Evolutionary conservation across 2,797 vertebrate species (phyloP), one percentile per base, ranked within the genome.

Genomic region (Enteromius afrohamiltoni): DNA sequence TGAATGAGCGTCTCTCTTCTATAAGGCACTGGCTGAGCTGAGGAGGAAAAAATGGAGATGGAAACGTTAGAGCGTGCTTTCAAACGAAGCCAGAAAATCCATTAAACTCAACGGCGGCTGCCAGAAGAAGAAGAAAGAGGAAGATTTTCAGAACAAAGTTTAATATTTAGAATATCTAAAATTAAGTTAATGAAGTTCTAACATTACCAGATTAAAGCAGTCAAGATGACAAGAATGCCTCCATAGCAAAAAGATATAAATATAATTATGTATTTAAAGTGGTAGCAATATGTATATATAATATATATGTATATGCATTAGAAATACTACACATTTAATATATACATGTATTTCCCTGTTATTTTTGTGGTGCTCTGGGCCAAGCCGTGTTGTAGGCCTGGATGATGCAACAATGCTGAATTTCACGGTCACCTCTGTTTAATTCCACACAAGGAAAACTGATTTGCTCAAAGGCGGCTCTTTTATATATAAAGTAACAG

Each of bases 1-100:
- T 84, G 86, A 88, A 88, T 88, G 91, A 78, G 85, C 89, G 90
- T 89, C 90, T 86, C 88, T 86, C 89, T 92, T 87, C 87, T 82
- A 86, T 84, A 89, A 45, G 68, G 51, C 62, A 64, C 62, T 31
- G 9, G 3, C 23, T 51, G 40, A n/a, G 3, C 23, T 51, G 40
- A 31, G 76, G 1, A 34, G 13, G 14, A n/a, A 62, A 42, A 60
- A 19, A 65, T 53, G 85, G 90, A 91, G 90, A 83, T 83, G 51
- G 76, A 86, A 31, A 64, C 29, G 62, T 64, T 64, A 64, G 29
- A 31, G 60, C 60, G 29, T 3, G 60, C 62, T 64, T 64, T 64
- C 62, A 64, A 3, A 64, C 23, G 6, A 64, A 64, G 29, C 62
- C 62, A 64, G 62, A 9, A 64, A 64, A 64, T 17, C 62, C 26